phyloP scores from a whole-genome alignment of 2,797 vertebrate genomes.

The Emys orbicularis region DNA sequence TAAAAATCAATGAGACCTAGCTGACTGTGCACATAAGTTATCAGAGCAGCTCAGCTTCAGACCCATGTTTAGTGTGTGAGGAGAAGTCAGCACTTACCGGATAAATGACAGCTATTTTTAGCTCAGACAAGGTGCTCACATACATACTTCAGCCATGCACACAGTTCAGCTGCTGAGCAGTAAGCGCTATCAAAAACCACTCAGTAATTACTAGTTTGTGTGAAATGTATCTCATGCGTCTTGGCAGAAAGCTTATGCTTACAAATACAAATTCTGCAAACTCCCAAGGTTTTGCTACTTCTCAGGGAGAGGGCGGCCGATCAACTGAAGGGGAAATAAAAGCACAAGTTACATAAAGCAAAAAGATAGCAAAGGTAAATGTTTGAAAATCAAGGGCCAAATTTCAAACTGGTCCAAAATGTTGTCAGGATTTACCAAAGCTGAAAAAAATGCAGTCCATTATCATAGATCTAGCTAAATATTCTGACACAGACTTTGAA shows the following conservation, averaged over 20 bases:
- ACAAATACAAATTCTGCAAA: background rate
- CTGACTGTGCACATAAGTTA: constrained; percentile 14
- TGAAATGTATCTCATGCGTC: background rate
- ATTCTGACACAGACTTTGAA: background rate
- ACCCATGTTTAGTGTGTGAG: background rate
- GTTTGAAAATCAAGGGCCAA: background rate
- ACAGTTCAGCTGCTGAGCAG: background rate
- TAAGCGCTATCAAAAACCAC: background rate
- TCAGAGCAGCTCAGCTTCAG: background rate
- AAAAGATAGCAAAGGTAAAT: background rate
- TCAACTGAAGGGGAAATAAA: accelerated
- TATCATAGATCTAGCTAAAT: accelerated
- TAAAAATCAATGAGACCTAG: constrained; percentile 55
- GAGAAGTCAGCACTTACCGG: constrained; percentile 25
- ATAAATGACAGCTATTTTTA: constrained; percentile 45
- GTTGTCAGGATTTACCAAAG: background rate
- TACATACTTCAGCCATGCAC: constrained; percentile 1
- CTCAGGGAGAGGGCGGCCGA: background rate
- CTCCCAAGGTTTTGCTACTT: background rate
- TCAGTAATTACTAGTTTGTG: background rate
- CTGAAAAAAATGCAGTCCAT: accelerated
- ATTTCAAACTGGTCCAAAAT: background rate
- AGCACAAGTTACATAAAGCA: background rate
- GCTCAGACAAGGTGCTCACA: background rate
- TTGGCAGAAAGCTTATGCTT: background rate